These are phyloP conservation scores for Actenoides hombroni DNA, from an alignment of 2,113 vertebrate genomes.

Conservation along the genomic window DNA sequence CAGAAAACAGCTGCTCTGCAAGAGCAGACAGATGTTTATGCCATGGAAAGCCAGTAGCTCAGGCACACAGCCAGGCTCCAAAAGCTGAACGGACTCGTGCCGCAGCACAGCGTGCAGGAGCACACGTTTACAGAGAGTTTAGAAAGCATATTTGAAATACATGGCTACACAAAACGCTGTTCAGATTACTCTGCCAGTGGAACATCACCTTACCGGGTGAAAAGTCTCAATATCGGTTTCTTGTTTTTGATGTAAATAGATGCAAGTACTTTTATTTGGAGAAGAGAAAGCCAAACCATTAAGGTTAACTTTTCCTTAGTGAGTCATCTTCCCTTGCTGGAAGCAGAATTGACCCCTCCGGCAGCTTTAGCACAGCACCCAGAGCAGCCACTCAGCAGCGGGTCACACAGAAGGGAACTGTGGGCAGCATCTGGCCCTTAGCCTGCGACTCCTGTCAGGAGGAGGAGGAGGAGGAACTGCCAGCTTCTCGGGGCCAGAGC, in stretches of 20 bases:
- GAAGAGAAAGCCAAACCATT: background rate
- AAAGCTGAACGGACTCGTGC: background rate
- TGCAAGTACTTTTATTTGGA: rapidly evolving
- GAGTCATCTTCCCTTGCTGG: background rate
- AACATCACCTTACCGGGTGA: background rate
- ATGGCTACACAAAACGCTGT: background rate
- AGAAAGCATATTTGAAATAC: background rate
- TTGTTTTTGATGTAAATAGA: background rate
- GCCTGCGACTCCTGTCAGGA: background rate
- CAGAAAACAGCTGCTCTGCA: background rate
- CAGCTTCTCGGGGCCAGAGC: background rate
- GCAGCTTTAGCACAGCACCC: background rate
- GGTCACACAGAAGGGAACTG: background rate
- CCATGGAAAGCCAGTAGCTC: background rate
- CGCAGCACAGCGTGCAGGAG: background rate
- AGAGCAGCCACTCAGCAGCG: background rate
- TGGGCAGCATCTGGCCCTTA: background rate
- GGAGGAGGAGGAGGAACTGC: background rate
- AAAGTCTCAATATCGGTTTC: background rate
- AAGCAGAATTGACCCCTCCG: background rate
- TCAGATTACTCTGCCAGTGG: background rate
- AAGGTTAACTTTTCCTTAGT: background rate
- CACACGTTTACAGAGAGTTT: background rate
- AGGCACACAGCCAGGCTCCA: background rate
- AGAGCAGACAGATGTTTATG: background rate